phyloP scores from a whole-genome alignment of 2,888 invertebrate genomes.

The Leptothorax acervorum region DNA sequence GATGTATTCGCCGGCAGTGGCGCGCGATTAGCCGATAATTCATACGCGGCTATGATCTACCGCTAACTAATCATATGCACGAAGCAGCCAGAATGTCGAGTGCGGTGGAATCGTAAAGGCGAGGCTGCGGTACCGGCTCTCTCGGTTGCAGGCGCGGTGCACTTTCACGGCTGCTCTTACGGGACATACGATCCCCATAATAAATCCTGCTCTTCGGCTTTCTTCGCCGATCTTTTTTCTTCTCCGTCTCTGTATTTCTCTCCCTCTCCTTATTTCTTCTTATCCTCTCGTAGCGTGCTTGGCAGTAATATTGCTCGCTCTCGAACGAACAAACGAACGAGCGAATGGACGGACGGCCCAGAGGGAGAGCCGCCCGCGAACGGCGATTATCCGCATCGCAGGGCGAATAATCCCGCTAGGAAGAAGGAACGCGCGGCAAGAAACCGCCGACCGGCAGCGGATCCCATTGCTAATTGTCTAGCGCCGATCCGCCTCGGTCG shows the following conservation, averaged over 20 bases:
- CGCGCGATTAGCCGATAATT: constrained; percentile 59
- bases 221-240: constrained; percentile 49
- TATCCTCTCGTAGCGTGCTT: constrained; percentile 55
- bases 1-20: constrained; percentile 27
- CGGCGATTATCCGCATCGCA: constrained; percentile 58
- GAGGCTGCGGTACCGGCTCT: constrained; percentile 10
- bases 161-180: constrained; percentile 64
- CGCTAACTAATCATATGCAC: constrained; percentile 59
- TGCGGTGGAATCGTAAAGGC: constrained; percentile 48
- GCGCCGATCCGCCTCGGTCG: constrained; percentile 41
- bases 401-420: constrained; percentile 54
- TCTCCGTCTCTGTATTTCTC: not conserved
- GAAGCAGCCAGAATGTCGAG: constrained; percentile 52
- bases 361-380: constrained; percentile 33
- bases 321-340: constrained; percentile 24
- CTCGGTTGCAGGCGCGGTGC: constrained; percentile 44
- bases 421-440: constrained; percentile 41
- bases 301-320: constrained; percentile 56
- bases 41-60: constrained; percentile 57
- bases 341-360: constrained; percentile 26
- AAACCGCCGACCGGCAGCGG: constrained; percentile 39
- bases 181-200: constrained; percentile 57
- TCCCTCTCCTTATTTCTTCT: constrained; percentile 1
- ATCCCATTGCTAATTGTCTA: constrained; percentile 66
- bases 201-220: constrained; percentile 56